Evolutionary conservation across 2,113 vertebrate genomes (phyloP).

Genomic region (Archilochus colubris): DNA sequence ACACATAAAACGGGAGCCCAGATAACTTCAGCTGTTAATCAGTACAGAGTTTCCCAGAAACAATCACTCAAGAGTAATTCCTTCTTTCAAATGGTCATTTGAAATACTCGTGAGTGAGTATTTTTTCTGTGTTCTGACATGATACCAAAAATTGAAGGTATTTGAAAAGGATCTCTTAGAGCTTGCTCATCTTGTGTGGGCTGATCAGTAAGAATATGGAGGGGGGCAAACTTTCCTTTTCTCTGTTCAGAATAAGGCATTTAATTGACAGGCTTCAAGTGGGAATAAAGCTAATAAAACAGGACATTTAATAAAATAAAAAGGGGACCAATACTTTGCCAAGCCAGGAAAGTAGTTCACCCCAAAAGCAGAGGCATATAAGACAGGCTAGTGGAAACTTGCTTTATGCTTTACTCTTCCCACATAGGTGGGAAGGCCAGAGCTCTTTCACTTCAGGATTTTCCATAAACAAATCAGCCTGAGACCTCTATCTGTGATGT

Average conservation of each 20-base stretch:
- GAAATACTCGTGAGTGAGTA: not conserved
- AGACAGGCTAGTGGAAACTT: not conserved
- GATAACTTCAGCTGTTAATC: not conserved
- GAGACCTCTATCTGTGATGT: not conserved
- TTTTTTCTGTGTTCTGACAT: not conserved
- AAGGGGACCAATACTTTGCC: not conserved
- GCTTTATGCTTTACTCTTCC: not conserved
- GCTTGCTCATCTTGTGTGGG: not conserved
- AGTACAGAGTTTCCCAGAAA: not conserved
- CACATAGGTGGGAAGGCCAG: not conserved
- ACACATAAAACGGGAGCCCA: accelerated
- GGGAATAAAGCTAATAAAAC: not conserved
- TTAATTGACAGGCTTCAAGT: not conserved
- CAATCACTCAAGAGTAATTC: not conserved
- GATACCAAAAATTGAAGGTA: not conserved
- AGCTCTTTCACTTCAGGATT: not conserved
- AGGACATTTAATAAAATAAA: not conserved
- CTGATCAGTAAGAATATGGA: not conserved
- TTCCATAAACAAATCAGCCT: not conserved
- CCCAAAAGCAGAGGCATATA: not conserved
- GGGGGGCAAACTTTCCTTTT: not conserved
- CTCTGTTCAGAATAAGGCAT: not conserved
- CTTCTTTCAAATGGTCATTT: not conserved
- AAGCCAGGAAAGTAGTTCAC: not conserved
- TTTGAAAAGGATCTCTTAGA: not conserved